These are phyloP conservation scores for Tetranychus urticae DNA, from an alignment of 1,140 invertebrate genomes.

Conservation along the genomic window DNA sequence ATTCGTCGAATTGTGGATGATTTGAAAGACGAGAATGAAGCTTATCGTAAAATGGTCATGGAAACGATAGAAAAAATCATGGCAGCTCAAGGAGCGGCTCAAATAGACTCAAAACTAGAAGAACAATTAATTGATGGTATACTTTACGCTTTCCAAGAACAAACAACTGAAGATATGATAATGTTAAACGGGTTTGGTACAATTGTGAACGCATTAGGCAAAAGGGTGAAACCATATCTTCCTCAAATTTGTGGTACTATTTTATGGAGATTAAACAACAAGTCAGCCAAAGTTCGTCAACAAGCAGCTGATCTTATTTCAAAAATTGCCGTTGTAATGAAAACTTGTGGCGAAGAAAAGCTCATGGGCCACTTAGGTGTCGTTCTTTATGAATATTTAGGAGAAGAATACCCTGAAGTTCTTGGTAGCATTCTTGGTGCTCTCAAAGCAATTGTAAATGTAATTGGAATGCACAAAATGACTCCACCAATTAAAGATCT, in stretches of 20 bases:
- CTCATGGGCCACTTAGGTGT: conserved; percentile 98
- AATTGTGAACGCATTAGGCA: conserved; percentile 89
- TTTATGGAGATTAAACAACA: conserved; percentile 95
- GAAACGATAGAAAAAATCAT: conserved; percentile 98
- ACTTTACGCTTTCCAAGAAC: conserved; percentile 96
- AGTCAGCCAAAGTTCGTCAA: conserved; percentile 95
- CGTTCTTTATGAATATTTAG: conserved; percentile 96
- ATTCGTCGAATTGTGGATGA: conserved; percentile 96
- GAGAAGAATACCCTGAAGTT: conserved; percentile 98
- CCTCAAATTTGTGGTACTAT: conserved; percentile 99
- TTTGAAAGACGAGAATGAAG: conserved; percentile 97
- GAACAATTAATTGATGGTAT: conserved; percentile 99
- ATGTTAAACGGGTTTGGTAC: conserved; percentile 99
- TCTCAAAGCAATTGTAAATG: conserved; percentile 94
- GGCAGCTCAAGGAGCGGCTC: conserved; percentile 84
- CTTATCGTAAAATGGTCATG: conserved; percentile 99
- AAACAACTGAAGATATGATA: conserved; percentile 98
- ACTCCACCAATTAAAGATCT: conserved; percentile 98
- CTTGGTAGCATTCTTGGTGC: conserved; percentile 93
- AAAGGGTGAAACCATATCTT: conserved; percentile 89
- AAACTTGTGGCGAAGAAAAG: conserved; percentile 98
- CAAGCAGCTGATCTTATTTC: conserved; percentile 98
- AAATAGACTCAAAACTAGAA: conserved; percentile 89
- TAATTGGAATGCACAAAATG: conserved; percentile 99
- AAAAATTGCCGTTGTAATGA: conserved; percentile 95